Evolutionary conservation across 2,888 invertebrate species (phyloP).

Genomic region (Pachymerium ferrugineum): DNA sequence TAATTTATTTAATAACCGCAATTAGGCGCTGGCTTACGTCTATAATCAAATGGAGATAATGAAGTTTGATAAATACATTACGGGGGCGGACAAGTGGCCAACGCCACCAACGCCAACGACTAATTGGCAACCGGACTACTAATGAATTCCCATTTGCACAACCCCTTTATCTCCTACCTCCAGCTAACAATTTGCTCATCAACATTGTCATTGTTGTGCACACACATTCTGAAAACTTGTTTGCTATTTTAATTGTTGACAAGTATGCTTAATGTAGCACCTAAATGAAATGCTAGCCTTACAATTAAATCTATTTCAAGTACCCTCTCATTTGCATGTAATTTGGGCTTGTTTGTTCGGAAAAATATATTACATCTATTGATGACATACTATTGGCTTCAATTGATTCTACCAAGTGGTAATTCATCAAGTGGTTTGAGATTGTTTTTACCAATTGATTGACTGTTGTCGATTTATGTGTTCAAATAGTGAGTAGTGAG

Average conservation of each 20-base stretch:
- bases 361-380: no score
- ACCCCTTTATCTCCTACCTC: constrained; percentile 28
- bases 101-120: constrained; percentile 9
- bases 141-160: constrained; percentile 28
- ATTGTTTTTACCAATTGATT: no score
- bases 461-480: no score
- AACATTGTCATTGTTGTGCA: constrained; percentile 17
- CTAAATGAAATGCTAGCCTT: no score
- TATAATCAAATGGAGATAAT: constrained; percentile 33
- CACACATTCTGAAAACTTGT: neutral
- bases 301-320: neutral
- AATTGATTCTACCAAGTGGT: no score
- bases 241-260: constrained; percentile 11
- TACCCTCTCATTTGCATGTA: neutral
- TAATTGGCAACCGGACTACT: constrained; percentile 28
- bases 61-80: constrained; percentile 32
- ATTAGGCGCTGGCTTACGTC: constrained; percentile 28
- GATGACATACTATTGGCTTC: no score
- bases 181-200: constrained; percentile 11
- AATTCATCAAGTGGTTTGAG: no score
- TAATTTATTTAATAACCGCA: constrained; percentile 33
- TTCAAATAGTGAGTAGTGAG: no score
- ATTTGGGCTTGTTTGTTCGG: no score
- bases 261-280: neutral
- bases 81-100: constrained; percentile 13